These are phyloP conservation scores for Yponomeuta evonymella DNA, from an alignment of 2,888 invertebrate genomes.

Conservation along the genomic window DNA sequence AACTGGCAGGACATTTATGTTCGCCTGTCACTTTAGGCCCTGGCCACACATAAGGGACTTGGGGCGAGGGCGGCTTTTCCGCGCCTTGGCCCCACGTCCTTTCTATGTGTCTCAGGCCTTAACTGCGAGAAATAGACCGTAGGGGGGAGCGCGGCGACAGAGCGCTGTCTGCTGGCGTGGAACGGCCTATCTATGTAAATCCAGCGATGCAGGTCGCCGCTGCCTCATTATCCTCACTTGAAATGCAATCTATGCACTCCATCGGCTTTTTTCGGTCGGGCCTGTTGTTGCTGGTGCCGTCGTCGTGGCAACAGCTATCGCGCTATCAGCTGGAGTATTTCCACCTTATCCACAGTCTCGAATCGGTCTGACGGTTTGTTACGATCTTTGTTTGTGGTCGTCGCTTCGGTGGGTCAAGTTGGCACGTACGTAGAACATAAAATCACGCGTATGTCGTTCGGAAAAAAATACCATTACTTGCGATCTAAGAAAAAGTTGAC, in stretches of 20 bases:
- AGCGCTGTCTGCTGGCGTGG: slow-evolving; percentile 13
- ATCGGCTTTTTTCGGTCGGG: slow-evolving; percentile 63
- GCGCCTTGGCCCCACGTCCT: too few species aligned
- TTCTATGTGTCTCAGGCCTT: too few species aligned
- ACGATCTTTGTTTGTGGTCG: background rate
- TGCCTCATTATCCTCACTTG: slow-evolving; percentile 61
- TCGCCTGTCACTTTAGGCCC: too few species aligned
- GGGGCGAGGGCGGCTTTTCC: background rate
- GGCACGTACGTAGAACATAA: too few species aligned
- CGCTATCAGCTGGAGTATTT: slow-evolving; percentile 23
- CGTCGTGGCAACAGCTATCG: slow-evolving; percentile 53
- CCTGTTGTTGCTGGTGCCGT: slow-evolving; percentile 51
- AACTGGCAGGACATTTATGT: too few species aligned
- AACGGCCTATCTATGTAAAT: slow-evolving; percentile 64
- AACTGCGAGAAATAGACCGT: too few species aligned
- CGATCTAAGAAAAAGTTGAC: too few species aligned
- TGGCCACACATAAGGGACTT: too few species aligned
- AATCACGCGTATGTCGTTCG: too few species aligned
- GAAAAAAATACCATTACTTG: too few species aligned
- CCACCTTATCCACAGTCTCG: slow-evolving; percentile 1
- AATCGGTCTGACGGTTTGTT: background rate
- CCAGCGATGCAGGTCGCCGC: slow-evolving; percentile 43
- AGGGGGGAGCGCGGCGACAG: slow-evolving; percentile 9
- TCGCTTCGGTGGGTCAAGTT: background rate
- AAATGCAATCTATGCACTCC: slow-evolving; percentile 71